phyloP scores from a whole-genome alignment of 2,797 vertebrate genomes.

The Scolopax rusticola region DNA sequence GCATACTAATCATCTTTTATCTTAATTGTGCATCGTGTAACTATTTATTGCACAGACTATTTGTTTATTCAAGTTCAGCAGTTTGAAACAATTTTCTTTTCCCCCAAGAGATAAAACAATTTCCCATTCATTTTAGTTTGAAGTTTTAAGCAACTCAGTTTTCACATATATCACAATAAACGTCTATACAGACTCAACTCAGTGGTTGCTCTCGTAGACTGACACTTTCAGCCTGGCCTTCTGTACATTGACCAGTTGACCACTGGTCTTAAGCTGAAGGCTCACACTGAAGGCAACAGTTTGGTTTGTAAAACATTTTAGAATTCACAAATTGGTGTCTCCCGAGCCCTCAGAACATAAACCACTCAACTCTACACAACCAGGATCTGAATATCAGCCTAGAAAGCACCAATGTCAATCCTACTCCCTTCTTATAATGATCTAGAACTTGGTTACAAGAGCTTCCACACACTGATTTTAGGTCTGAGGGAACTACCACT shows the following conservation, averaged over 20 bases:
- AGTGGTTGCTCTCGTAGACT: neutral
- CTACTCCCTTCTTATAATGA: neutral
- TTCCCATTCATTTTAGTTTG: constrained; percentile 24
- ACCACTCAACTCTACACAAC: neutral
- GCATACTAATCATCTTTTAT: constrained; percentile 48
- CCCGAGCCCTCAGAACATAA: neutral
- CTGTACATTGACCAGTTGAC: neutral
- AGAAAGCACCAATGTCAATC: neutral
- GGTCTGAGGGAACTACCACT: neutral
- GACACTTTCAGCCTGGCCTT: neutral
- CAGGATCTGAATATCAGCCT: neutral
- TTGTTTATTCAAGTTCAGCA: constrained; percentile 55
- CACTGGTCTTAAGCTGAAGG: neutral
- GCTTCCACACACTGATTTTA: neutral
- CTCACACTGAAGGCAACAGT: neutral
- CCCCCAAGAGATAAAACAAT: constrained; percentile 56
- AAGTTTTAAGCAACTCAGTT: neutral
- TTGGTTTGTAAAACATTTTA: neutral
- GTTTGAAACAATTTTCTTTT: constrained; percentile 34
- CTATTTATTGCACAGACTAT: constrained; percentile 44
- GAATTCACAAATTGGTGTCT: neutral
- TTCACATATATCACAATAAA: neutral
- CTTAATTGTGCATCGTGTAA: constrained; percentile 56
- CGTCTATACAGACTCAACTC: neutral
- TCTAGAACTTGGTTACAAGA: neutral